A percentile compares a stretch with the other conserved stretches of the same genome.
Conservation (phyloP, 2,888 invertebrate species). For the Trachelus tabidus region DNA sequence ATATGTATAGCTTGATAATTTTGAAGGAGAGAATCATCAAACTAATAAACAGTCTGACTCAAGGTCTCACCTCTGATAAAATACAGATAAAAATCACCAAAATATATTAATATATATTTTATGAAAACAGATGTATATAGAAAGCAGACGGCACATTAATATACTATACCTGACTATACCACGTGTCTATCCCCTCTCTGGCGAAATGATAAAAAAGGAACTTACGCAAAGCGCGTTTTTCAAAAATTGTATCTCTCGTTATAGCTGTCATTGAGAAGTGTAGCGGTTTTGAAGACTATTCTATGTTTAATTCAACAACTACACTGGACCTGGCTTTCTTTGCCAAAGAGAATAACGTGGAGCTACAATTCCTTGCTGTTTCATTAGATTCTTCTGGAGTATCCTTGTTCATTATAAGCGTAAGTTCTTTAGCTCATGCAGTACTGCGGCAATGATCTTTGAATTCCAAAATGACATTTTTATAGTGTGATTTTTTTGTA, state of each 20-base stretch:
- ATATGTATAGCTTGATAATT: not conserved
- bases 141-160: not conserved
- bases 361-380: conserved; percentile 33
- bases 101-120: not conserved
- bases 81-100: not conserved
- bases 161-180: not conserved
- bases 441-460: not conserved
- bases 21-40: not conserved
- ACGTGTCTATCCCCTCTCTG: not conserved
- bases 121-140: not conserved
- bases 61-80: not conserved
- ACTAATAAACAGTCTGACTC: not conserved
- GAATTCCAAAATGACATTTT: not conserved
- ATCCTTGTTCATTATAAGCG: conserved; percentile 15
- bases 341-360: conserved; percentile 17
- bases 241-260: not conserved
- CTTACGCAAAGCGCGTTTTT: not conserved
- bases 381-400: conserved; percentile 31
- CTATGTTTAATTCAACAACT: conserved; percentile 20
- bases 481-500: conserved; percentile 10
- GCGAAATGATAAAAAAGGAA: not conserved
- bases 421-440: not conserved
- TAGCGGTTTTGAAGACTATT: conserved; percentile 29
- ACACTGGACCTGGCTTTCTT: conserved; percentile 36
- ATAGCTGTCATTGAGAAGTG: not conserved